Percentiles rank a stretch among this genome's conserved stretches.
Conservation (phyloP, 2,888 invertebrate species). For the Troilus luridus region DNA sequence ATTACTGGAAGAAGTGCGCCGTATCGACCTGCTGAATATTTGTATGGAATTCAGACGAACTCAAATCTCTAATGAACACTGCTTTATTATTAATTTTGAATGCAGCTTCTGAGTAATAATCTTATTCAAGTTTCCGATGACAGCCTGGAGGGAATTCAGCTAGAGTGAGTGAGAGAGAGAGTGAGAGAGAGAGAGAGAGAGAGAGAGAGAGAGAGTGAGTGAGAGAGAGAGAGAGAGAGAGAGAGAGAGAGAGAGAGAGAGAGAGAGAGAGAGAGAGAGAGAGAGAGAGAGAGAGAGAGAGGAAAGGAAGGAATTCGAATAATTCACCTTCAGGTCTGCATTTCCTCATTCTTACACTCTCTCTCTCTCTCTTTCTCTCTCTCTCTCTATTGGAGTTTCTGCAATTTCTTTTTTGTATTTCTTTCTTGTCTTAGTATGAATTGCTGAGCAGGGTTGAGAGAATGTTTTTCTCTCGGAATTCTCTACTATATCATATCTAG, state of each 20-base stretch:
- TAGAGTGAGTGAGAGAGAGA: background rate
- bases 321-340: background rate
- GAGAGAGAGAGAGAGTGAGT: background rate
- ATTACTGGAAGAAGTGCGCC: background rate
- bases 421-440: slow-evolving; percentile 18
- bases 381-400: background rate
- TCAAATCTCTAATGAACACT: slow-evolving; percentile 19
- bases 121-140: slow-evolving; percentile 6
- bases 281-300: background rate
- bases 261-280: background rate
- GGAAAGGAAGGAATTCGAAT: background rate
- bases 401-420: background rate
- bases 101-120: slow-evolving; percentile 11
- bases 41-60: background rate
- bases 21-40: background rate
- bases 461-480: background rate
- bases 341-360: background rate
- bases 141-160: background rate
- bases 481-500: background rate
- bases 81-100: slow-evolving; percentile 34
- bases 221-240: background rate
- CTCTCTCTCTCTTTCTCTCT: background rate
- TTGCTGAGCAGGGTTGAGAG: background rate
- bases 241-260: background rate
- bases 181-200: background rate